Evolutionary conservation across 2,888 invertebrate genomes (phyloP).

Genomic region (Leuctra nigra): DNA sequence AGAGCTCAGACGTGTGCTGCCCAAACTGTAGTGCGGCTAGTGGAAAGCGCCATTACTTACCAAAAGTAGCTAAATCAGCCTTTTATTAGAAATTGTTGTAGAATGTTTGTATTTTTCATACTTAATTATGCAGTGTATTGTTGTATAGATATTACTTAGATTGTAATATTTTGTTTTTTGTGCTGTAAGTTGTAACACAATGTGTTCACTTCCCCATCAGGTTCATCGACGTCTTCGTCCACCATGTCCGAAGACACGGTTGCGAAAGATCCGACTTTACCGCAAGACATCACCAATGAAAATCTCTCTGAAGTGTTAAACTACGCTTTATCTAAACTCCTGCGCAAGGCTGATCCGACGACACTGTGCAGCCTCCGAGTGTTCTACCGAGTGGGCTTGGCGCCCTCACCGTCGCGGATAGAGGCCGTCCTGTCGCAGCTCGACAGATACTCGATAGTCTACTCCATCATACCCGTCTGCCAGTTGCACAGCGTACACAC

Average conservation of each 20-base stretch:
- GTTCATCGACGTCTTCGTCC: constrained; percentile 23
- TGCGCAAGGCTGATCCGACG: constrained; percentile 37
- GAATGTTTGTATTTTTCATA: no score
- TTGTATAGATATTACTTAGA: no score
- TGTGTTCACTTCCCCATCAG: constrained; percentile 7
- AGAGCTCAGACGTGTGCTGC: no score
- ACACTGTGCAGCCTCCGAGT: constrained; percentile 59
- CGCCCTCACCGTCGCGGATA: constrained; percentile 43
- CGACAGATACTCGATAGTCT: constrained; percentile 49
- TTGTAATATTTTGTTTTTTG: no score
- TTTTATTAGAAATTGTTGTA: no score
- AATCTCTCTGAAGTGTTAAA: constrained; percentile 45
- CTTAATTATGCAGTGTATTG: no score
- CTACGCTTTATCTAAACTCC: constrained; percentile 44
- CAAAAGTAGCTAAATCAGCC: no score
- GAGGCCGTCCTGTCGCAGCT: constrained; percentile 37
- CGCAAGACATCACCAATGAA: constrained; percentile 37
- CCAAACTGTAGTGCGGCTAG: no score
- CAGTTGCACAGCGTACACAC: constrained; percentile 75
- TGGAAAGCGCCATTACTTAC: no score
- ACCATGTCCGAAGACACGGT: constrained; percentile 11
- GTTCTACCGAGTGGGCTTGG: constrained; percentile 63
- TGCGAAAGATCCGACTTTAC: constrained; percentile 39
- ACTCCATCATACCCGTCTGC: constrained; percentile 70
- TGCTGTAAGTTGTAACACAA: no score